A percentile compares a stretch with the other conserved stretches of the same genome.
Evolutionary conservation across 2,888 invertebrate genomes (phyloP).

Genomic region (Aplocera efformata): DNA sequence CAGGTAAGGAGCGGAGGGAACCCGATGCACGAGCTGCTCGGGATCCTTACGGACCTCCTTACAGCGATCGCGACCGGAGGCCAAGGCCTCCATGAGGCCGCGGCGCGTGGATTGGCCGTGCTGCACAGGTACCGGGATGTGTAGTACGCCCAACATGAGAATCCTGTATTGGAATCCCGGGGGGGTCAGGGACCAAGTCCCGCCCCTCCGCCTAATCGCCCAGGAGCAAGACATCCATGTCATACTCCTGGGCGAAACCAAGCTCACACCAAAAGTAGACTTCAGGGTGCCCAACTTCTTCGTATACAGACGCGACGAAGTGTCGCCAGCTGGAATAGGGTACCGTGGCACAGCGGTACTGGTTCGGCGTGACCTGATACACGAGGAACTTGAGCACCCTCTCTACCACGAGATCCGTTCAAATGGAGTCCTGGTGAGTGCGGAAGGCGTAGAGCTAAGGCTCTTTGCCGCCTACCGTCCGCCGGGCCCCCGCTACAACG

Average conservation of each 20-base stretch:
- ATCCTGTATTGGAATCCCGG: slow-evolving; percentile 6
- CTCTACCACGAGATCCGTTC: neutral
- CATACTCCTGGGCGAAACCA: slow-evolving; percentile 2
- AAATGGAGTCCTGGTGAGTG: neutral
- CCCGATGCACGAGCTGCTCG: too few species aligned
- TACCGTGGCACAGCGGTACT: slow-evolving; percentile 3
- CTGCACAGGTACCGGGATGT: neutral
- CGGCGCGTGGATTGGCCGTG: too few species aligned
- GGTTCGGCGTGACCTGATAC: slow-evolving; percentile 4
- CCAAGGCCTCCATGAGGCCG: too few species aligned
- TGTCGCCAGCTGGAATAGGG: neutral
- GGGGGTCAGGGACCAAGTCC: neutral
- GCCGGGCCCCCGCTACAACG: neutral
- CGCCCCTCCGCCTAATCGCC: neutral
- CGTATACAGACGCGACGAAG: slow-evolving; percentile 1
- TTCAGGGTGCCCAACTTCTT: neutral
- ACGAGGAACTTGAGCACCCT: neutral
- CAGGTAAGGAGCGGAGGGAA: too few species aligned
- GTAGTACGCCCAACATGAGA: neutral
- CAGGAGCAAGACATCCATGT: neutral
- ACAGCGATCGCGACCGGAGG: too few species aligned
- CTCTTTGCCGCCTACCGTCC: slow-evolving; percentile 5
- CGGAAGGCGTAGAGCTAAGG: neutral
- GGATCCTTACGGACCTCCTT: too few species aligned
- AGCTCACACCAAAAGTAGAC: neutral